Base-by-base conservation (phyloP, 2,888 invertebrate genomes). In the Acanthopleura granulata region DNA sequence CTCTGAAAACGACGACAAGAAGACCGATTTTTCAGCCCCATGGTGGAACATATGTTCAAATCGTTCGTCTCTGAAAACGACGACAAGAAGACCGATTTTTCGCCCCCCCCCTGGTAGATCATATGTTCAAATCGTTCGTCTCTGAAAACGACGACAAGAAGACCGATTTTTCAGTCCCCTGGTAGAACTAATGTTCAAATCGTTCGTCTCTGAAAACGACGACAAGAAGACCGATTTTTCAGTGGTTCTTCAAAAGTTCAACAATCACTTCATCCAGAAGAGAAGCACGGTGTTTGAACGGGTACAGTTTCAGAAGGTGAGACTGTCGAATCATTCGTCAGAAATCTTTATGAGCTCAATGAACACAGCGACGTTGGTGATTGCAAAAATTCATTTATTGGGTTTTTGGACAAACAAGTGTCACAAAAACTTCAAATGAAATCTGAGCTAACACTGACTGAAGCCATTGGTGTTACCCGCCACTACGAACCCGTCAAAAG, bases 251-350 rank as follows among this genome's bases (percentile, higher is more conserved):
- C 49, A 61, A 73, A 25, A 73, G 16, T 0, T 25, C 70, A 49
- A 70, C 70, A 12, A 62, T n/a, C n/a, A n/a, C n/a, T n/a, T n/a
- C n/a, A n/a, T 75, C n/a, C 75, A 72, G 22, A 75, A 51, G 66
- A 51, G 66, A 49, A 75, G 73, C 49, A 49, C 74, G 12, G 30
- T 75, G 1, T 66, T 71, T 73, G 75, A 75, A 62, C 29, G 75
- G 16, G 72, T 61, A 4, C 51, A 50, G n/a, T n/a, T 75, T 75
- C 50, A 18, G 61, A 61, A 16, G 72, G 49, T 29, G 75, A 75
- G 40, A 27, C 61, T 18, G 66, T 75, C 18, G 75, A 72, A 50
- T 18, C 66, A 25, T 75, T 72, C 30, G 22, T 73, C n/a, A 22
- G 75, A n/a, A 72, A 25, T 72, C 62, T 40, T 6, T 72, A 73